Percentiles rank a stretch among this genome's conserved stretches.
Evolutionary conservation across 2,113 vertebrate species (phyloP).

Genomic region (Esox niger): DNA sequence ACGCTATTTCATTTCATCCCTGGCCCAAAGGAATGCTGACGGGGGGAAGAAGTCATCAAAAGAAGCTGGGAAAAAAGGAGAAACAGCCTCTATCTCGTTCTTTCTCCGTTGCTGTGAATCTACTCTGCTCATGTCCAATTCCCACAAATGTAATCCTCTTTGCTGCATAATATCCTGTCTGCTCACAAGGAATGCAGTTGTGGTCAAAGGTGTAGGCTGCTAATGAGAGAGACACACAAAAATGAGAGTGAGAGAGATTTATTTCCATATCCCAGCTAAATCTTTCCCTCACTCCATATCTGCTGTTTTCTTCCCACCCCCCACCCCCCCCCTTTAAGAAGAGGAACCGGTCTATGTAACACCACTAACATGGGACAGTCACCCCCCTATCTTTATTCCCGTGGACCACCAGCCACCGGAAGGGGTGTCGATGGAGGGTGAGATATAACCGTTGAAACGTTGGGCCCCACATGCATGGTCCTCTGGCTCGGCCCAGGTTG

Average conservation of each 20-base stretch:
- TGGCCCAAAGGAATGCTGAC: conserved; percentile 33
- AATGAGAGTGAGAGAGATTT: conserved; percentile 17
- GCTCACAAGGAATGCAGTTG: conserved; percentile 61
- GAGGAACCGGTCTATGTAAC: conserved; percentile 73
- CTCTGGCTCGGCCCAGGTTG: background rate
- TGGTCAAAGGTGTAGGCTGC: conserved; percentile 63
- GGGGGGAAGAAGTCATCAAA: conserved; percentile 1
- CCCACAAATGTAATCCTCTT: conserved; percentile 69
- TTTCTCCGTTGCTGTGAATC: conserved; percentile 10
- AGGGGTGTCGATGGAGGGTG: conserved; percentile 76
- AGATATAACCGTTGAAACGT: conserved; percentile 67
- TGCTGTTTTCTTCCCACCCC: background rate
- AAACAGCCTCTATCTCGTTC: conserved; percentile 9
- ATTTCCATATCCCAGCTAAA: conserved; percentile 18
- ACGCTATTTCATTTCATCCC: conserved; percentile 26
- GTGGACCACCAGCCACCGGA: conserved; percentile 69
- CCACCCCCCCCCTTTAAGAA: conserved; percentile 57
- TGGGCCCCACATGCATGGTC: conserved; percentile 55
- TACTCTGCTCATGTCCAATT: conserved; percentile 47
- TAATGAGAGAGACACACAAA: conserved; percentile 53
- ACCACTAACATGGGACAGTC: conserved; percentile 74
- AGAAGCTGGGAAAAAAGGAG: conserved; percentile 1
- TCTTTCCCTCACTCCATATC: background rate
- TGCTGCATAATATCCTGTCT: conserved; percentile 59
- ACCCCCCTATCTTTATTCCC: conserved; percentile 72